A percentile compares a stretch with the other conserved stretches of the same genome.
Conservation (phyloP, 2,113 vertebrate species). For the Lepidothrix coronata region DNA sequence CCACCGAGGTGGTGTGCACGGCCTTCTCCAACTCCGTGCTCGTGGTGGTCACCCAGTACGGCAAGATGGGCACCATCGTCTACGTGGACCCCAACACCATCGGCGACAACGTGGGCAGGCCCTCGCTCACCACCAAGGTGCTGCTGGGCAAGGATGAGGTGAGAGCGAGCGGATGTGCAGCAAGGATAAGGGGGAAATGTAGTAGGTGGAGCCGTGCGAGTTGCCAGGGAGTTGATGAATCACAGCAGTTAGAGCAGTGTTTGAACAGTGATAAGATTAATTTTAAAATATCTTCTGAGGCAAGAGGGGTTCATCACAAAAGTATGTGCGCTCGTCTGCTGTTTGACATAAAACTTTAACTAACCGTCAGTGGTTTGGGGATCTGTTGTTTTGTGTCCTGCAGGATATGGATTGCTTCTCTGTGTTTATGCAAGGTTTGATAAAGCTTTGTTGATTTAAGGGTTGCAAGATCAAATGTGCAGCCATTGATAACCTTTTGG, state of each 20-base stretch:
- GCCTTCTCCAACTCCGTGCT: slow-evolving; percentile 92
- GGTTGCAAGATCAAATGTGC: not conserved
- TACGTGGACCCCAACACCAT: slow-evolving; percentile 83
- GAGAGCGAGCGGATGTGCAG: not conserved
- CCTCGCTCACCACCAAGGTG: slow-evolving; percentile 85
- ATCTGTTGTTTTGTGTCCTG: not conserved
- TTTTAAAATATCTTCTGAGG: not conserved
- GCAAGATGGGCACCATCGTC: slow-evolving; percentile 91
- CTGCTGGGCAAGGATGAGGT: slow-evolving; percentile 96
- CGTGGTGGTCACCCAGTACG: slow-evolving; percentile 91
- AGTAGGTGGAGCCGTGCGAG: not conserved
- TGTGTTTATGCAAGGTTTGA: not conserved
- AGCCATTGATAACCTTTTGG: not conserved
- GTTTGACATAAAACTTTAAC: not conserved
- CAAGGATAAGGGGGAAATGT: not conserved
- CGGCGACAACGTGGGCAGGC: slow-evolving; percentile 78
- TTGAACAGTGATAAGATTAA: not conserved
- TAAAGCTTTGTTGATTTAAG: not conserved
- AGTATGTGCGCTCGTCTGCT: not conserved
- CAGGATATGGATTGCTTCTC: not conserved
- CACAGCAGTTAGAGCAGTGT: not conserved
- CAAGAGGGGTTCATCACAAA: not conserved
- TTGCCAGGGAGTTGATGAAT: not conserved
- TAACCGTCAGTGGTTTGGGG: not conserved
- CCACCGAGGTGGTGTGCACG: slow-evolving; percentile 91